These are phyloP conservation scores for Ibidorhyncha struthersii DNA, from an alignment of 2,113 vertebrate genomes.

Conservation along the genomic window DNA sequence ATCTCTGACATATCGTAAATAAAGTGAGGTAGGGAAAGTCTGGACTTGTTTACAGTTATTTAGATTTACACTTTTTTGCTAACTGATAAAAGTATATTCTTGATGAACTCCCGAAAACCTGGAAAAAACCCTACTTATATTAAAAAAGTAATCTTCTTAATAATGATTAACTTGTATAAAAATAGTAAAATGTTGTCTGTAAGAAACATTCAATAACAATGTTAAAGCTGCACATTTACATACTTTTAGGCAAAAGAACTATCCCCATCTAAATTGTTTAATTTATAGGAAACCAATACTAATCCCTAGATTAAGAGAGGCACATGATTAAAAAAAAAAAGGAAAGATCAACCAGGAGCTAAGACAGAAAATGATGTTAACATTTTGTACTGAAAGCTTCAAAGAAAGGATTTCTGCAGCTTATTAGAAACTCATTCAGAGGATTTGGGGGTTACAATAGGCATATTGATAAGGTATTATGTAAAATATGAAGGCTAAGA, in stretches of 20 bases:
- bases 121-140: neutral
- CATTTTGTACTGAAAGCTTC: neutral
- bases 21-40: neutral
- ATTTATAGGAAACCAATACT: neutral
- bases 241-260: neutral
- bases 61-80: neutral
- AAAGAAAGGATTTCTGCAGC: neutral
- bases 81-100: neutral
- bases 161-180: neutral
- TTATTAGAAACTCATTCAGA: constrained; percentile 15
- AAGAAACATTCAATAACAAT: neutral
- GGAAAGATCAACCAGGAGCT: neutral
- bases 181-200: neutral
- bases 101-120: neutral
- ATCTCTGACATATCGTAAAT: neutral
- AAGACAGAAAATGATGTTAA: constrained; percentile 15
- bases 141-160: neutral
- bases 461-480: neutral
- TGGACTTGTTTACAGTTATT: neutral
- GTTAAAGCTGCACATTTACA: neutral
- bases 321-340: neutral
- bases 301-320: neutral
- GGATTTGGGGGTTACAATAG: constrained; percentile 10
- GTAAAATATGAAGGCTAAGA: neutral
- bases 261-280: neutral